Conservation (phyloP, 2,888 invertebrate genomes). For the Oscheius onirici region DNA sequence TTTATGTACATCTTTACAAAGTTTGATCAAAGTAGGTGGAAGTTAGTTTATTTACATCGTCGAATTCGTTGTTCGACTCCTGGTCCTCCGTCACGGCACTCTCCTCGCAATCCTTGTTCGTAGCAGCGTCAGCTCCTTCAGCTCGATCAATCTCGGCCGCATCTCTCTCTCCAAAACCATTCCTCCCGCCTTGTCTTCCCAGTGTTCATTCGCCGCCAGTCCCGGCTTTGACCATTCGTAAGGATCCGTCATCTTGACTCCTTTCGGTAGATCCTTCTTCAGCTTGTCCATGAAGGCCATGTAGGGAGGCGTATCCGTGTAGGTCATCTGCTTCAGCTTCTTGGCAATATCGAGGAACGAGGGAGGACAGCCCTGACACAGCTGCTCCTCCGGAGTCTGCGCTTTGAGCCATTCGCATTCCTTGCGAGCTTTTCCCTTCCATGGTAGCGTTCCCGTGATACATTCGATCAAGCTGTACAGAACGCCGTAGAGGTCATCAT, state of each 20-base stretch:
- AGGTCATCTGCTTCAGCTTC: conserved; percentile 51
- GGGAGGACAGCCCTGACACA: conserved; percentile 45
- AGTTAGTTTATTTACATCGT: too few relatives aligned
- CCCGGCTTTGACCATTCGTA: conserved; percentile 60
- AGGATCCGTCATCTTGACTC: conserved; percentile 58
- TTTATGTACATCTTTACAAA: too few relatives aligned
- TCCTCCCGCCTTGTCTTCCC: conserved; percentile 53
- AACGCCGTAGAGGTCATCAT: conserved; percentile 86
- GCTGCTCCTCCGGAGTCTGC: conserved; percentile 43
- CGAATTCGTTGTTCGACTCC: conserved; percentile 40
- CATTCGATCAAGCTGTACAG: conserved; percentile 61
- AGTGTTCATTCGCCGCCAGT: conserved; percentile 9
- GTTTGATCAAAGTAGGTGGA: too few relatives aligned
- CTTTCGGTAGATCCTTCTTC: conserved; percentile 46
- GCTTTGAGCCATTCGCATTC: conserved; percentile 57
- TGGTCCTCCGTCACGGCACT: conserved; percentile 50
- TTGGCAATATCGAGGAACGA: conserved; percentile 52
- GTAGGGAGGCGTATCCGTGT: conserved; percentile 57
- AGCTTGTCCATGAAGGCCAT: conserved; percentile 44
- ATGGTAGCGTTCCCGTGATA: conserved; percentile 61
- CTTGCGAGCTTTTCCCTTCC: conserved; percentile 60
- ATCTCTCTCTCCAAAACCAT: conserved; percentile 36
- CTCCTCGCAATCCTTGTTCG: conserved; percentile 53
- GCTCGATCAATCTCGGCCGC: conserved; percentile 41
- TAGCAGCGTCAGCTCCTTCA: not conserved